Evolutionary conservation across 2,797 vertebrate species (phyloP).

Genomic region (Periophthalmus magnuspinnatus): DNA sequence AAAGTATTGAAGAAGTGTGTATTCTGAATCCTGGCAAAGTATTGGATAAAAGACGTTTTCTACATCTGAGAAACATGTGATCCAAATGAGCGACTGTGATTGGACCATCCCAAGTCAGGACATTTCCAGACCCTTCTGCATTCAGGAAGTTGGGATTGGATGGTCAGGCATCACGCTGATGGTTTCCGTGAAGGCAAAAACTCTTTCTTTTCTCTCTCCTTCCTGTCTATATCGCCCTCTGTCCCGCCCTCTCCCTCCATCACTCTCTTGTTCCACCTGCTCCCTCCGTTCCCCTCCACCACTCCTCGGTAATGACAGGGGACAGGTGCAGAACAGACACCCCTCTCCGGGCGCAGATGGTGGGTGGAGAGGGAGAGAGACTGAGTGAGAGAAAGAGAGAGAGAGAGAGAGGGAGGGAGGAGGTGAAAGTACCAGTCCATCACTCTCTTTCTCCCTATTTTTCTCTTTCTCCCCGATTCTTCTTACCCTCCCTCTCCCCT

Average conservation of each 20-base stretch:
- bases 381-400: neutral
- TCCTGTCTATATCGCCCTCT: neutral
- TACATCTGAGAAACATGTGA: no score
- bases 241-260: neutral
- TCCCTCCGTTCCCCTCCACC: constrained; percentile 55
- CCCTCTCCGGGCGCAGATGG: constrained; percentile 71
- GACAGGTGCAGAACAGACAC: constrained; percentile 70
- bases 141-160: no score
- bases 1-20: no score
- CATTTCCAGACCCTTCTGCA: no score
- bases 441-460: neutral
- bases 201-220: neutral
- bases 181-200: no score
- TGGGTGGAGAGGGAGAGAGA: constrained; percentile 11
- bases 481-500: no score
- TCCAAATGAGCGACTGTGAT: no score
- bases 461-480: no score
- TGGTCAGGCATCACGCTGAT: no score
- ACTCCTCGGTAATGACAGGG: constrained; percentile 63
- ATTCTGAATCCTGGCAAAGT: no score
- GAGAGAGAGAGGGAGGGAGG: neutral
- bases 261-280: neutral
- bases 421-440: neutral
- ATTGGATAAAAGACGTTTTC: no score
- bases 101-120: no score